Evolutionary conservation across 2,113 vertebrate genomes (phyloP).

Genomic region (Mesitornis unicolor): DNA sequence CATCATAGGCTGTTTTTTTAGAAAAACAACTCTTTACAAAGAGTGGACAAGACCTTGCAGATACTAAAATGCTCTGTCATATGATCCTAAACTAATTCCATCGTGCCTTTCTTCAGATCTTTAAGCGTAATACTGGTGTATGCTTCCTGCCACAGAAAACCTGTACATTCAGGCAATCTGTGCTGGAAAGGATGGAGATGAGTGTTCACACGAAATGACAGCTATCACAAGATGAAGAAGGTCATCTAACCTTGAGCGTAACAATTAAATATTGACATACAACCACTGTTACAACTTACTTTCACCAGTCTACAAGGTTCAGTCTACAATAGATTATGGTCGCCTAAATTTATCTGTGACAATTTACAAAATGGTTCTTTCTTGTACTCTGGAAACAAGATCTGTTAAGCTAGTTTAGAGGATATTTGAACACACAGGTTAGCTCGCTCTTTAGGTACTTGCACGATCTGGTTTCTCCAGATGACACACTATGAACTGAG

Average conservation of each 20-base stretch:
- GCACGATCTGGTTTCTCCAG: neutral
- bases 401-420: neutral
- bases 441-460: neutral
- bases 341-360: constrained; percentile 10
- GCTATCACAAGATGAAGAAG: neutral
- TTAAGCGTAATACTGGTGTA: neutral
- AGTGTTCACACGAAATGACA: neutral
- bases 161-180: neutral
- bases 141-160: neutral
- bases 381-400: neutral
- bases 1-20: neutral
- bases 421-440: neutral
- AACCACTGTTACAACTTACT: neutral
- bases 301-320: neutral
- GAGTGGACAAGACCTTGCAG: neutral
- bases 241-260: neutral
- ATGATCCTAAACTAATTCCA: neutral
- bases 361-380: neutral
- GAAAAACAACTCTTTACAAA: neutral
- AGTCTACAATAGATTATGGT: neutral
- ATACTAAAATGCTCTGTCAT: neutral
- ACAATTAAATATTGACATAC: neutral
- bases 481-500: neutral
- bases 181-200: neutral
- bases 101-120: neutral